Base-by-base conservation (phyloP, 2,113 vertebrate species). In the Catharus fuscescens region DNA sequence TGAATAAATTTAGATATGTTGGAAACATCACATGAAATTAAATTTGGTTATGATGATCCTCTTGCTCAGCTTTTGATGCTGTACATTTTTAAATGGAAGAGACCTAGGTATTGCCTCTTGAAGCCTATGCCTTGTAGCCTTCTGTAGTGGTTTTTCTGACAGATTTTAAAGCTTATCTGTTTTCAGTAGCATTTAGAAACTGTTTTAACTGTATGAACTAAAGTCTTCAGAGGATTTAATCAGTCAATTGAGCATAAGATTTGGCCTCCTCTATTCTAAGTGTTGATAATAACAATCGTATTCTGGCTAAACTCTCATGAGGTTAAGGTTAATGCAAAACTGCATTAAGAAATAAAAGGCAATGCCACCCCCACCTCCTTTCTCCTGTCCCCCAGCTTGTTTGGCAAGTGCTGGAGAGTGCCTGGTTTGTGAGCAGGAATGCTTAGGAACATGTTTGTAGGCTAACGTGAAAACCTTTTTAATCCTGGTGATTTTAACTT, bases 401-500 rank as follows among this genome's bases (percentile, higher is more conserved):
- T 93, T 93, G 72, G 80, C 78, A 80, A 89, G 81, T 76, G 77
- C 53, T 61, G 64, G 28, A 45, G 64, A 70, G 80, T 15, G 53
- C 32, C 80, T 79, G 29, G 26, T 47, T 80, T 90, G 64, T 15
- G 64, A 57, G 59, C 48, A 72, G 84, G 84, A 92, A 95, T 94
- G 93, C 71, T 77, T 95, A 61, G 52, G 78, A 93, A 69, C 67
- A 40, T 52, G 53, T 79, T 79, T 83, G 85, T 65, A 60, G 91
- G n/a, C 90, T 94, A 59, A 92, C 1, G 10, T 31, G 67, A 95
- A 97, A 96, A 88, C 81, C 67, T 60, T 92, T 87, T 85, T 96
- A 90, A 95, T 96, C 89, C 92, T 54, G 32, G 87, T 17, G 90
- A 87, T 74, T 97, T 94, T 34, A 74, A 80, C 90, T 90, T 97